These are phyloP conservation scores for Dryocosmus kuriphilus DNA, from an alignment of 2,888 invertebrate genomes.

Conservation along the genomic window DNA sequence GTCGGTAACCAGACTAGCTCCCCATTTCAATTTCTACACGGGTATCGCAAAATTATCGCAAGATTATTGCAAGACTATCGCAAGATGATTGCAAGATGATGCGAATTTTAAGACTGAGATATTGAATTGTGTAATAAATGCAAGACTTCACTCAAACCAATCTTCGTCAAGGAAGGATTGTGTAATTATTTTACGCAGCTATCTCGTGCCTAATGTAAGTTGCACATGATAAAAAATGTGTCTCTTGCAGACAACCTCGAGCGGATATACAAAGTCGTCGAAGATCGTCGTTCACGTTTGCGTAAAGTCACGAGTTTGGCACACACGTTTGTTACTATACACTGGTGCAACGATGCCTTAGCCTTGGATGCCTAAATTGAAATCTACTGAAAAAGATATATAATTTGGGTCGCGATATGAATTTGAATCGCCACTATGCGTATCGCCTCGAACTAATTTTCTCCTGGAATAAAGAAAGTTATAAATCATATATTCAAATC, in stretches of 20 bases:
- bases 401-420: not conserved
- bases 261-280: slow-evolving; percentile 14
- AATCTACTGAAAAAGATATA: slow-evolving; percentile 4
- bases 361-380: slow-evolving; percentile 11
- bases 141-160: not conserved
- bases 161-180: not conserved
- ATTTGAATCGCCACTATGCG: not conserved
- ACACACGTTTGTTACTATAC: slow-evolving; percentile 23
- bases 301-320: slow-evolving; percentile 32
- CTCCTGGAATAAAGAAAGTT: not conserved
- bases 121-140: not conserved
- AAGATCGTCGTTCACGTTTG: slow-evolving; percentile 28
- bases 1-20: too few species aligned
- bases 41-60: too few species aligned
- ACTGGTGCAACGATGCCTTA: slow-evolving; percentile 7
- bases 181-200: not conserved
- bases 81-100: not conserved
- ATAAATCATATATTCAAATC: not conserved
- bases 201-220: not conserved
- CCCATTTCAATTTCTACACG: too few species aligned
- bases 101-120: not conserved
- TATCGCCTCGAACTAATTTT: not conserved
- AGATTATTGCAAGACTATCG: too few species aligned
- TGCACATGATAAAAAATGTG: slow-evolving; percentile 6
- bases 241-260: slow-evolving; percentile 1